A percentile compares a stretch with the other conserved stretches of the same genome.
phyloP scores from a whole-genome alignment of 2,888 invertebrate species.

The Drosophila imparisetae region DNA sequence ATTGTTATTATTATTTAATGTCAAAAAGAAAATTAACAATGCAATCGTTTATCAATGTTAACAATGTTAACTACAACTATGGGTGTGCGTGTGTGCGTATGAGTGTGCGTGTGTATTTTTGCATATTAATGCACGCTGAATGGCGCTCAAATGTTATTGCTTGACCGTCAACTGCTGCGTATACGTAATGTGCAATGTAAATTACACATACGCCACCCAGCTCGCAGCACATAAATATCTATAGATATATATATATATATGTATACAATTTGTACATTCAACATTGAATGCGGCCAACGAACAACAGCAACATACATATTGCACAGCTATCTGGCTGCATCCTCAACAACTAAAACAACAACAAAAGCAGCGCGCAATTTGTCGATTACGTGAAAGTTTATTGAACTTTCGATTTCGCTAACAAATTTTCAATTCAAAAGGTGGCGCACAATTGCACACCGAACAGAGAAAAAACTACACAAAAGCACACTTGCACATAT shows the following conservation, averaged over 20 bases:
- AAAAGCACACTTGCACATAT: slow-evolving; percentile 12
- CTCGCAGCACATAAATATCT: slow-evolving; percentile 13
- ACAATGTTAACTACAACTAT: slow-evolving; percentile 6
- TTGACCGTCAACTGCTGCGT: slow-evolving; percentile 57
- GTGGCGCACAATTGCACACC: slow-evolving; percentile 58
- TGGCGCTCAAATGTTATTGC: slow-evolving; percentile 47
- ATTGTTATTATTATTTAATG: slow-evolving; percentile 22
- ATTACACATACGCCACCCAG: slow-evolving; percentile 54
- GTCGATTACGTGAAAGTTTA: slow-evolving; percentile 81
- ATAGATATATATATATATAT: background rate
- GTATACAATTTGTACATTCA: slow-evolving; percentile 29
- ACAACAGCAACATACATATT: slow-evolving; percentile 36
- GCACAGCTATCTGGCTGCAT: slow-evolving; percentile 29
- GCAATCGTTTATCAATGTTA: slow-evolving; percentile 53
- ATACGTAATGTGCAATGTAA: slow-evolving; percentile 49
- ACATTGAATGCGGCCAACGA: slow-evolving; percentile 58
- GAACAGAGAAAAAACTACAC: slow-evolving; percentile 18
- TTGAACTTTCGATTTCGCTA: slow-evolving; percentile 84
- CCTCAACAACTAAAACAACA: slow-evolving; percentile 22
- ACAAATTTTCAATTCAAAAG: slow-evolving; percentile 65
- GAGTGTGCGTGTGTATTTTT: slow-evolving; percentile 11
- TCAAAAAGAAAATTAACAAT: slow-evolving; percentile 47
- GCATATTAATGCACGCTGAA: slow-evolving; percentile 28
- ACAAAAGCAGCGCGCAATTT: slow-evolving; percentile 33
- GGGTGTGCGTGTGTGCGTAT: background rate